Conservation (phyloP, 2,888 invertebrate species). For the Himalopsyche japonica region DNA sequence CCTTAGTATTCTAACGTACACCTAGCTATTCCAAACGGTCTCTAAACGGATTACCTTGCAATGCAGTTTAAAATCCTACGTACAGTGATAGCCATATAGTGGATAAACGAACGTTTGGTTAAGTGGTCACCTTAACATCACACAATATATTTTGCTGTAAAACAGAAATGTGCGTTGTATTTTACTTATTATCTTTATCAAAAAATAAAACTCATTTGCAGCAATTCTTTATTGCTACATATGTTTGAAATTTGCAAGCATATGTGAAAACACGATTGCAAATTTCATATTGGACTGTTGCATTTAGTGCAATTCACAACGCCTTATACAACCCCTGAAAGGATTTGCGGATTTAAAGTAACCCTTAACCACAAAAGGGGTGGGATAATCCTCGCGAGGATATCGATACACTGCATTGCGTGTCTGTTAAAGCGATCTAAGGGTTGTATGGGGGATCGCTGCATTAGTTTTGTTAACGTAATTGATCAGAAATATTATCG, state of each 20-base stretch:
- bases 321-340: constrained; percentile 9
- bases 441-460: constrained; percentile 12
- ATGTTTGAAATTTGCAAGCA: too few relatives aligned
- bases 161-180: too few relatives aligned
- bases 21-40: neutral
- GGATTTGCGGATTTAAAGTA: constrained; percentile 8
- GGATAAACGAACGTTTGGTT: too few relatives aligned
- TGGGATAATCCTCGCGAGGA: constrained; percentile 22
- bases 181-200: too few relatives aligned
- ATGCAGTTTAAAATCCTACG: neutral
- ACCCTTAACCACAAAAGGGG: constrained; percentile 10
- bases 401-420: constrained; percentile 33
- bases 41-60: neutral
- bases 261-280: too few relatives aligned
- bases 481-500: constrained; percentile 29
- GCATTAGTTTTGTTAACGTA: constrained; percentile 31
- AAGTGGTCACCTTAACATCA: too few relatives aligned
- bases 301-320: neutral
- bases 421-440: constrained; percentile 6
- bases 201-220: too few relatives aligned
- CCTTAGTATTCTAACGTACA: neutral
- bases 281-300: neutral
- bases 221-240: too few relatives aligned
- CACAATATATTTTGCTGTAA: too few relatives aligned
- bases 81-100: neutral